Conservation (phyloP, 1,140 invertebrate species). For the Lasaia peninsularis region DNA sequence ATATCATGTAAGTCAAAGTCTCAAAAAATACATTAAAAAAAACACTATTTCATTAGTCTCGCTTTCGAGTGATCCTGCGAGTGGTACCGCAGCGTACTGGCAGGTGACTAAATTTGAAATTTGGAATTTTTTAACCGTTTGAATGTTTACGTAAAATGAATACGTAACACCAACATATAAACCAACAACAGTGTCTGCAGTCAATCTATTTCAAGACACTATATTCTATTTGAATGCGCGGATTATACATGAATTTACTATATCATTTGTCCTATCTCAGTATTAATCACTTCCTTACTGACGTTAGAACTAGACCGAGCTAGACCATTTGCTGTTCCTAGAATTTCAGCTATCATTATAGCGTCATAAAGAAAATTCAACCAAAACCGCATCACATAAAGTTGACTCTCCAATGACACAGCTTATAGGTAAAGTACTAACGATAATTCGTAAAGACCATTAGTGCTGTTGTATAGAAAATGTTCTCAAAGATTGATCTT, state of each 20-base stretch:
- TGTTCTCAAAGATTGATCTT: slow-evolving; percentile 34
- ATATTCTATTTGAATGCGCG: slow-evolving; percentile 1
- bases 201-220: too few relatives aligned
- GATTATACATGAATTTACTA: slow-evolving; percentile 20
- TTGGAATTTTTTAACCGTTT: too few relatives aligned
- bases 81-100: too few relatives aligned
- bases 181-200: too few relatives aligned
- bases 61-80: too few relatives aligned
- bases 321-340: slow-evolving; percentile 27
- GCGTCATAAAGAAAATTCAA: slow-evolving; percentile 3
- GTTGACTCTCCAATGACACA: slow-evolving; percentile 21
- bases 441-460: slow-evolving; percentile 54
- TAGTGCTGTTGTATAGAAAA: slow-evolving; percentile 49
- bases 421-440: slow-evolving; percentile 32
- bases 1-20: too few relatives aligned
- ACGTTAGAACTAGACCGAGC: slow-evolving; percentile 19
- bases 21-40: too few relatives aligned
- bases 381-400: slow-evolving; percentile 18
- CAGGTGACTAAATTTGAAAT: too few relatives aligned
- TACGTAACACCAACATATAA: too few relatives aligned
- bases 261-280: slow-evolving; percentile 25
- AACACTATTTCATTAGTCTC: too few relatives aligned
- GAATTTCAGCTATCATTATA: slow-evolving; percentile 29
- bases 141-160: too few relatives aligned
- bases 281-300: slow-evolving; percentile 31